phyloP scores from a whole-genome alignment of 2,797 vertebrate species.

The Borostomias antarcticus region DNA sequence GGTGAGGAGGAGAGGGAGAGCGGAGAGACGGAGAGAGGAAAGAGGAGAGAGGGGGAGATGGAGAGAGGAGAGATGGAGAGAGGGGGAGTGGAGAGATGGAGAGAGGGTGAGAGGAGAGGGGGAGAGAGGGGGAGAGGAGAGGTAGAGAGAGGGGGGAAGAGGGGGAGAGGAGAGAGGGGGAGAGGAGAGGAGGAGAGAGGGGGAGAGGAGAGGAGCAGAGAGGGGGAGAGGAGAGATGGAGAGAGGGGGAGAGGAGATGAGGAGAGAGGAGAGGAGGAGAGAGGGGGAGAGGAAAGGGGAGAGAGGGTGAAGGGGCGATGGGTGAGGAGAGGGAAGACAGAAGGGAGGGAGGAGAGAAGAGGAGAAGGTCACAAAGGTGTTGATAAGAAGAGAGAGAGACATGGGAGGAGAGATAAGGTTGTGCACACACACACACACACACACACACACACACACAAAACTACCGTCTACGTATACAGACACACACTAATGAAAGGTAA shows the following conservation, averaged over 20 bases:
- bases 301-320: too few species aligned
- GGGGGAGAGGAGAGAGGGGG: not conserved
- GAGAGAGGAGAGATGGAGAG: not conserved
- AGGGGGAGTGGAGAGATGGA: conserved; percentile 1
- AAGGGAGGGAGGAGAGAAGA: conserved; percentile 4
- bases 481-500: conserved; percentile 71
- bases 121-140: not conserved
- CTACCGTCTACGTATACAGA: too few species aligned
- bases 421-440: conserved; percentile 10
- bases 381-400: too few species aligned
- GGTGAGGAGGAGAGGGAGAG: not conserved
- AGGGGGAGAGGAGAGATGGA: conserved; percentile 19
- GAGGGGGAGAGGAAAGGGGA: not conserved
- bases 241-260: too few species aligned
- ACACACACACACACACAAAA: conserved; percentile 25
- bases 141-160: not conserved
- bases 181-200: conserved; percentile 10
- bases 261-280: not conserved
- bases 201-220: not conserved
- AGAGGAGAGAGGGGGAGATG: conserved; percentile 28
- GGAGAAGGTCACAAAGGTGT: conserved; percentile 8
- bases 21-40: conserved; percentile 27
- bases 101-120: not conserved
- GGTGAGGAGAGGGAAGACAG: not conserved
- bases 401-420: not conserved